Evolutionary conservation across 1,140 invertebrate species (phyloP).

Genomic region (Diprion similis): DNA sequence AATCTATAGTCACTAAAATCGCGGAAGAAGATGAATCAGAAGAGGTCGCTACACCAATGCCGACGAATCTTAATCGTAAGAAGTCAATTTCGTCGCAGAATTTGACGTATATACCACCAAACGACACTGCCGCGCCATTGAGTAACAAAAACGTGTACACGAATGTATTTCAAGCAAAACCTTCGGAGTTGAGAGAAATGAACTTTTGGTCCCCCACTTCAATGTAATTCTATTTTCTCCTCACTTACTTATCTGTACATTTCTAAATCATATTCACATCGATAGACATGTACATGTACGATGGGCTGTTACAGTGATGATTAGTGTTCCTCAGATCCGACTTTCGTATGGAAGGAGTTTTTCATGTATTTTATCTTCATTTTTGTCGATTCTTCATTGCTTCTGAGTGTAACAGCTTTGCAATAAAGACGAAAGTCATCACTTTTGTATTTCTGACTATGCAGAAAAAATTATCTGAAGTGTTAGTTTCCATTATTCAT

Average conservation of each 20-base stretch:
- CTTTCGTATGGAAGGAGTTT: no score
- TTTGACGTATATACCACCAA: constrained; percentile 57
- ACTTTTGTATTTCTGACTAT: no score
- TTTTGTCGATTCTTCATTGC: no score
- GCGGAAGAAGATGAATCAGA: constrained; percentile 48
- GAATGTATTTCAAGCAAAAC: constrained; percentile 65
- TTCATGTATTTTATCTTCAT: no score
- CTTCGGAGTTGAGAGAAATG: constrained; percentile 79
- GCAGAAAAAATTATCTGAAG: no score
- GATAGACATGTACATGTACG: no score
- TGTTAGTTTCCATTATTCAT: no score
- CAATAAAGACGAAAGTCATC: no score
- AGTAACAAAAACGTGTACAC: constrained; percentile 21
- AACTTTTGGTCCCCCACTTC: constrained; percentile 86
- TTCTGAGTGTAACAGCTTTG: no score
- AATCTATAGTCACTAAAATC: constrained; percentile 47
- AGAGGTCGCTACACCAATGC: constrained; percentile 31
- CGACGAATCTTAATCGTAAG: constrained; percentile 45
- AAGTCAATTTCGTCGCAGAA: constrained; percentile 61
- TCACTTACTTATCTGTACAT: not conserved
- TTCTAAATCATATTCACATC: not conserved
- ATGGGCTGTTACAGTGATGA: no score
- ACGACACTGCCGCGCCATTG: constrained; percentile 39
- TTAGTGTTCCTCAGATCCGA: no score
- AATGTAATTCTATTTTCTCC: constrained; percentile 64